Conservation (phyloP, 2,888 invertebrate species). For the Cryptophagus acutangulus region DNA sequence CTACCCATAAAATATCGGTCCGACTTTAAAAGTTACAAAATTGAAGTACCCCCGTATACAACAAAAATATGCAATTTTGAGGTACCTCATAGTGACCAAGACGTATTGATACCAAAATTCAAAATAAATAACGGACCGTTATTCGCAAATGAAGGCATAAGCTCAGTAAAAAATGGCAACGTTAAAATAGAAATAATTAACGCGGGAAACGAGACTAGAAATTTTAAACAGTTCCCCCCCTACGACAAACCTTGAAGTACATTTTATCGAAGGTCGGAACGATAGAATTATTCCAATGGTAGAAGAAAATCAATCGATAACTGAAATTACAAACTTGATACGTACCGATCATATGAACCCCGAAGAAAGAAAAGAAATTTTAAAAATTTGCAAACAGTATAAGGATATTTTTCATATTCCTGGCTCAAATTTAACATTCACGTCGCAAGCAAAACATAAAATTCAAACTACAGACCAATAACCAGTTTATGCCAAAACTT, state of each 20-base stretch:
- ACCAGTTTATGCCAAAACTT: slow-evolving; percentile 30
- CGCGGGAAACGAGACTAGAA: background rate
- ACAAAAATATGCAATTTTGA: background rate
- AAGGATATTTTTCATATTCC: slow-evolving; percentile 4
- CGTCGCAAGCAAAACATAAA: background rate
- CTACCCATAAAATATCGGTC: slow-evolving; percentile 10
- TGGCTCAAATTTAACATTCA: slow-evolving; percentile 3
- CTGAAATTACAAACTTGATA: slow-evolving; percentile 15
- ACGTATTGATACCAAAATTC: slow-evolving; percentile 1
- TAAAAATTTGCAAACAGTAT: background rate
- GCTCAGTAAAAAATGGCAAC: background rate
- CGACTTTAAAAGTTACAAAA: slow-evolving; percentile 10
- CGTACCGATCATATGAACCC: background rate
- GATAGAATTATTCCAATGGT: background rate
- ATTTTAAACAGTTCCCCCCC: background rate
- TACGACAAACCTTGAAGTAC: background rate
- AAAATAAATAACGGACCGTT: background rate
- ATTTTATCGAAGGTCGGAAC: background rate
- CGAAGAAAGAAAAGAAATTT: background rate
- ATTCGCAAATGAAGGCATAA: background rate
- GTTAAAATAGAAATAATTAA: slow-evolving; percentile 2
- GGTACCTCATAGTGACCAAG: background rate
- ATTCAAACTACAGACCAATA: slow-evolving; percentile 22
- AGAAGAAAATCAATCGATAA: no score
- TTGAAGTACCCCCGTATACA: slow-evolving; percentile 8